Conservation (phyloP, 2,797 vertebrate genomes). For the Paguma larvata region DNA sequence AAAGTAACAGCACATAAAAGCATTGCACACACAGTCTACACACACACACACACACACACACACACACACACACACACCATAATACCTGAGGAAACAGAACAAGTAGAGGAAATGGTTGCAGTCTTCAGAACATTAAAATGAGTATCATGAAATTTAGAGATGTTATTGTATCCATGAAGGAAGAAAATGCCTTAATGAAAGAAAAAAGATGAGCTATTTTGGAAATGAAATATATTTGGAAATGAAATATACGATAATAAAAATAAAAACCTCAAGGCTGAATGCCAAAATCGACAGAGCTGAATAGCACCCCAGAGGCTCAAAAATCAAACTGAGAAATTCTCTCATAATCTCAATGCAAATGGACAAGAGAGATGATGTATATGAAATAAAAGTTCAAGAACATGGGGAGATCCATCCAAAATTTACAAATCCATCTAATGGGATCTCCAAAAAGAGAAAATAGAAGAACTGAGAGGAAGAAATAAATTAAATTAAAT, state of each 20-base stretch:
- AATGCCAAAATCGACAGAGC: background rate
- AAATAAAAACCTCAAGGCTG: background rate
- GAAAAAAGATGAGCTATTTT: constrained; percentile 18
- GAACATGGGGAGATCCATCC: background rate
- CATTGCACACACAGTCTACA: background rate
- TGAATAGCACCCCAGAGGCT: background rate
- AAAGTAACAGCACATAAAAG: constrained; percentile 2
- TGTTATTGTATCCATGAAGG: background rate
- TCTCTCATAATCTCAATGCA: background rate
- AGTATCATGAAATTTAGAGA: background rate
- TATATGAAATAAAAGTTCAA: background rate
- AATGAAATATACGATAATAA: background rate
- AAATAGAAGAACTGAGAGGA: background rate
- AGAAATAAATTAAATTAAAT: constrained; percentile 37
- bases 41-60: background rate
- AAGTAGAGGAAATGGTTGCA: background rate
- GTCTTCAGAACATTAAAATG: constrained; percentile 39
- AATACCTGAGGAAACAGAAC: background rate
- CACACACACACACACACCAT: background rate
- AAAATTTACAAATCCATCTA: background rate
- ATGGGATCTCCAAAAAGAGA: background rate
- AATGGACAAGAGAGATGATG: background rate
- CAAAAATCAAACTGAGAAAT: background rate
- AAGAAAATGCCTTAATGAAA: background rate
- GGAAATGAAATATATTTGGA: constrained; percentile 26